phyloP scores from a whole-genome alignment of 2,797 vertebrate species.

The Streptopelia turtur region DNA sequence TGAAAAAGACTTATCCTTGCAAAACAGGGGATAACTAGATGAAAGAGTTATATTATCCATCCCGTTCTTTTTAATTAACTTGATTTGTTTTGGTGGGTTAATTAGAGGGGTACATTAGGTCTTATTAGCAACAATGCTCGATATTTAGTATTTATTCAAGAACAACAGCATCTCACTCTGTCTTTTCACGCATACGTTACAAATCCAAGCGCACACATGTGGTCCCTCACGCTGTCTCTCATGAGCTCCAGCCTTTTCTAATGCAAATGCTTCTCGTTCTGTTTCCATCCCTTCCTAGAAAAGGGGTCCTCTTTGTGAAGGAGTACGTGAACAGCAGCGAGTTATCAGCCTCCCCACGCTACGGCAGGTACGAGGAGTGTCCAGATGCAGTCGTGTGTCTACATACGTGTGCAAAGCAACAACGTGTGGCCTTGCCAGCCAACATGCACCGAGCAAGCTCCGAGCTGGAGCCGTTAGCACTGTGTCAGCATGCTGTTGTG shows the following conservation, averaged over 20 bases:
- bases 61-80: constrained; percentile 42
- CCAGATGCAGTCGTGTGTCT: neutral
- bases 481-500: neutral
- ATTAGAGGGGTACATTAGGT: neutral
- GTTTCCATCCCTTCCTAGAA: constrained; percentile 50
- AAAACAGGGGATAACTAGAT: constrained; percentile 3
- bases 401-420: neutral
- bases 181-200: neutral
- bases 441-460: neutral
- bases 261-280: neutral
- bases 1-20: neutral
- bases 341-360: constrained; percentile 44
- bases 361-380: constrained; percentile 59
- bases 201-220: neutral
- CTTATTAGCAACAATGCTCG: neutral
- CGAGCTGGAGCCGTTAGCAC: neutral
- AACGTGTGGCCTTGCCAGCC: neutral
- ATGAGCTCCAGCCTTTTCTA: neutral
- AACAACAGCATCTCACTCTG: neutral
- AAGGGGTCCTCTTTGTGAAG: constrained; percentile 84
- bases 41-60: neutral
- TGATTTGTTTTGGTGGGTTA: constrained; percentile 32
- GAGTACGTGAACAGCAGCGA: constrained; percentile 83
- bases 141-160: neutral
- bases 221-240: neutral